Conservation (phyloP, 2,113 vertebrate species). For the Microtus richardsoni region DNA sequence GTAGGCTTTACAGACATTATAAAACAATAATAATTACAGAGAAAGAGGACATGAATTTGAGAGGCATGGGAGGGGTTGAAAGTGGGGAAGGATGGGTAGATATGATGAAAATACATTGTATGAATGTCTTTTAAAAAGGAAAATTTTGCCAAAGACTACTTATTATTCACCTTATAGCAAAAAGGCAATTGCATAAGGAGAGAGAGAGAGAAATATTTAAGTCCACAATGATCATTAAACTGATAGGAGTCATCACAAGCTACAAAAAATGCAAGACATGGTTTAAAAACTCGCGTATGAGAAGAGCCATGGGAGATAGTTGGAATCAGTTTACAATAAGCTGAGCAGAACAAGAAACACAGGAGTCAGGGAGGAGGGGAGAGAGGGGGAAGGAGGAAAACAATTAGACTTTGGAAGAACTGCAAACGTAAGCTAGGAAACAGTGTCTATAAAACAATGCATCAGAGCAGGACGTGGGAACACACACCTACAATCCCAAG, state of each 20-base stretch:
- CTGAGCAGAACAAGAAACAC: not conserved
- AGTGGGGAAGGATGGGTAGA: not conserved
- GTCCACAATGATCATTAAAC: not conserved
- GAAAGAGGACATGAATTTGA: not conserved
- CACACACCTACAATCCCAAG: not conserved
- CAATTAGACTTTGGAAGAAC: constrained; percentile 7
- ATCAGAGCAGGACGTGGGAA: not conserved
- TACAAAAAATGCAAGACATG: not conserved
- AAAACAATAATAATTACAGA: not conserved
- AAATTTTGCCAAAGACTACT: not conserved
- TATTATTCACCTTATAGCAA: not conserved
- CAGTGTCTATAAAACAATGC: constrained; percentile 72
- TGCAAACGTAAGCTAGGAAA: constrained; percentile 38
- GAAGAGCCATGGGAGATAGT: not conserved
- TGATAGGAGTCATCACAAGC: not conserved
- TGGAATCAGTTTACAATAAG: not conserved
- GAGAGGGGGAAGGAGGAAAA: not conserved
- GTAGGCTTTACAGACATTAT: no score
- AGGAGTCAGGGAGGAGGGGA: no score
- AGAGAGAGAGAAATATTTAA: not conserved
- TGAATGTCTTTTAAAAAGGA: not conserved
- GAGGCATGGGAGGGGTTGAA: not conserved
- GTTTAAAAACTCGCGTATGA: constrained; percentile 3
- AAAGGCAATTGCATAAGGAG: not conserved
- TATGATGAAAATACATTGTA: not conserved